A percentile compares a stretch with the other conserved stretches of the same genome.
phyloP scores from a whole-genome alignment of 2,888 invertebrate genomes.

The Pseudococcus viburni region DNA sequence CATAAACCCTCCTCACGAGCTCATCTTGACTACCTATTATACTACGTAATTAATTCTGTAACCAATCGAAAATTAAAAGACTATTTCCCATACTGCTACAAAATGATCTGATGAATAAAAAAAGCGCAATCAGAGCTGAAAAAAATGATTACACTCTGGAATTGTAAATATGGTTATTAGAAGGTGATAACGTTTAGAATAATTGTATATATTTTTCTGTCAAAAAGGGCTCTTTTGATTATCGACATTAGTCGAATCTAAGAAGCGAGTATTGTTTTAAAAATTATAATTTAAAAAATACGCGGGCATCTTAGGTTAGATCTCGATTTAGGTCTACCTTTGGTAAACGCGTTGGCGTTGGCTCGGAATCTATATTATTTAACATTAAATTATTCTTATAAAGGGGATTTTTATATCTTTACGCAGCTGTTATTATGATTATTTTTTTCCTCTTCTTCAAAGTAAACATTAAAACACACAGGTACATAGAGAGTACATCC shows the following conservation, averaged over 20 bases:
- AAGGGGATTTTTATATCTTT: conserved; percentile 41
- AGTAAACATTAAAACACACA: not conserved
- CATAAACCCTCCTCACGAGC: too few species aligned
- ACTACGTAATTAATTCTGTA: too few species aligned
- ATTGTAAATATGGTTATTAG: not conserved
- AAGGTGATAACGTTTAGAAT: conserved; percentile 56
- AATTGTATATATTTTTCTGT: conserved; percentile 41
- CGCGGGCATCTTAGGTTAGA: not conserved
- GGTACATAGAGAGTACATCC: conserved; percentile 1
- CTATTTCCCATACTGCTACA: too few species aligned
- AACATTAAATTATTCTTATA: conserved; percentile 24
- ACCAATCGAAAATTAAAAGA: too few species aligned
- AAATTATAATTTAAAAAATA: conserved; percentile 46
- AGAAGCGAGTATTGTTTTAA: conserved; percentile 48
- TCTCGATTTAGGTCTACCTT: not conserved
- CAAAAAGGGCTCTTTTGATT: conserved; percentile 41
- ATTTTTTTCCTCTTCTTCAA: conserved; percentile 17
- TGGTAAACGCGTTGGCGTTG: not conserved
- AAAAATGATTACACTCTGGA: too few species aligned
- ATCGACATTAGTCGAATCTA: conserved; percentile 33
- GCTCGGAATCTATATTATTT: conserved; percentile 19
- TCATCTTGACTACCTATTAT: too few species aligned
- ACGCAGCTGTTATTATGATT: conserved; percentile 37
- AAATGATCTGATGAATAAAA: too few species aligned
- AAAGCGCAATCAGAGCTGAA: too few species aligned